phyloP scores from a whole-genome alignment of 2,797 vertebrate species.

The Neosalanx taihuensis region DNA sequence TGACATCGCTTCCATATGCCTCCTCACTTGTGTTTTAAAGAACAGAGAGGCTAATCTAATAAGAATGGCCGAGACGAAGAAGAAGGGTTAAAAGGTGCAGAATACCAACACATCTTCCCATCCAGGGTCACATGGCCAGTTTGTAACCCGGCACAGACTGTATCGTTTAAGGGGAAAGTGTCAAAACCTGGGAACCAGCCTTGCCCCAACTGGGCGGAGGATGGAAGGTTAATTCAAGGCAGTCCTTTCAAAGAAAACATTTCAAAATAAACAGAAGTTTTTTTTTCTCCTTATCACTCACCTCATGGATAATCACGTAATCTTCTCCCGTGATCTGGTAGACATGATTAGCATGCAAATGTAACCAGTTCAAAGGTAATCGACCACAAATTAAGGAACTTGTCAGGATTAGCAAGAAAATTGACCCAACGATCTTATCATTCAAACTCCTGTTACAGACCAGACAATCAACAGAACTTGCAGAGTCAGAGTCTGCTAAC shows the following conservation, averaged over 20 bases:
- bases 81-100: conserved; percentile 54
- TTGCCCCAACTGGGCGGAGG: neutral
- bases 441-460: conserved; percentile 36
- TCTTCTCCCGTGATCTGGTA: conserved; percentile 58
- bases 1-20: conserved; percentile 65
- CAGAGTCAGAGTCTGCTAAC: conserved; percentile 39
- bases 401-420: conserved; percentile 62
- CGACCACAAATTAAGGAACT: conserved; percentile 44
- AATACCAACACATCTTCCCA: conserved; percentile 60
- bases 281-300: neutral
- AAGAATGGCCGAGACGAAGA: conserved; percentile 41
- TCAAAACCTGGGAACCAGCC: conserved; percentile 38
- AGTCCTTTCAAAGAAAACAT: no score
- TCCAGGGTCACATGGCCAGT: conserved; percentile 42
- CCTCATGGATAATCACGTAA: conserved; percentile 38
- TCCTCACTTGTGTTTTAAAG: conserved; percentile 42
- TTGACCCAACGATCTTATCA: conserved; percentile 61
- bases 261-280: no score
- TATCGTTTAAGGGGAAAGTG: conserved; percentile 45
- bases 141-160: conserved; percentile 49
- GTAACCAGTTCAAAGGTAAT: conserved; percentile 64
- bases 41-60: conserved; percentile 58
- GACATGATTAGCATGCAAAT: conserved; percentile 61
- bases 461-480: conserved; percentile 53
- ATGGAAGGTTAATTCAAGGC: no score